Evolutionary conservation across 2,888 invertebrate species (phyloP), one percentile per base, ranked within the genome.

Genomic region (Metacarcinus magister): DNA sequence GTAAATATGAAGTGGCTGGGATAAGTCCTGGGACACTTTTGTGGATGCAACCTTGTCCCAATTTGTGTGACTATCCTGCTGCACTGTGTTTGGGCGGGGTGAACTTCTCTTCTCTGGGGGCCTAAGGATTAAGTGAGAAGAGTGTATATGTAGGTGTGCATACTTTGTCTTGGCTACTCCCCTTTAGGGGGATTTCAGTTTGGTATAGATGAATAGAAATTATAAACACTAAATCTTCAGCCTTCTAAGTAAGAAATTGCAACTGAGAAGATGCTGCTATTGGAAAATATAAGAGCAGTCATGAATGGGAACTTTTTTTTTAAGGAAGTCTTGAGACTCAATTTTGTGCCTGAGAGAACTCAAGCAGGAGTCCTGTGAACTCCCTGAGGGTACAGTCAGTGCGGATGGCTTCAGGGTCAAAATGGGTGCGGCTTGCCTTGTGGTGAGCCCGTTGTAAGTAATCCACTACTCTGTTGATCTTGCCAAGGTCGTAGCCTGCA

Each of bases 341-440:
- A 60, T 93, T 95, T 67, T 96, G 95, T 75, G 96, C 93, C 75
- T 94, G 94, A 28, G 96, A 96, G 89, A 96, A 96, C 54, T 95
- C 92, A 3, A 95, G 44, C 46, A 96, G 82, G 32, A 96, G 96
- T 43, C 43, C 54, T 46, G 90, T 92, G 89, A 97, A 96, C 28
- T 97, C 95, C 28, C 39, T 93, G 23, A 97, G 97, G 28, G 96
- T 97, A 92, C 97, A 97, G 96, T 97, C 97, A 16, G 97, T 97
- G 95, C 97, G 97, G n/a, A 97, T 97, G 19, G 97, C 97, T 43
- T 97, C 97, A 48, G 97, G 97, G 93, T 97, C 97, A 96, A 97
- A 97, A 93, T 97, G 97, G 89, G 97, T 97, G 75, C 97, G 96
- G 90, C 97, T 97, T 13, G 97, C 97, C 94, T 97, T 96, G 93